Conservation (phyloP, 2,797 vertebrate genomes). For the Columba guinea region DNA sequence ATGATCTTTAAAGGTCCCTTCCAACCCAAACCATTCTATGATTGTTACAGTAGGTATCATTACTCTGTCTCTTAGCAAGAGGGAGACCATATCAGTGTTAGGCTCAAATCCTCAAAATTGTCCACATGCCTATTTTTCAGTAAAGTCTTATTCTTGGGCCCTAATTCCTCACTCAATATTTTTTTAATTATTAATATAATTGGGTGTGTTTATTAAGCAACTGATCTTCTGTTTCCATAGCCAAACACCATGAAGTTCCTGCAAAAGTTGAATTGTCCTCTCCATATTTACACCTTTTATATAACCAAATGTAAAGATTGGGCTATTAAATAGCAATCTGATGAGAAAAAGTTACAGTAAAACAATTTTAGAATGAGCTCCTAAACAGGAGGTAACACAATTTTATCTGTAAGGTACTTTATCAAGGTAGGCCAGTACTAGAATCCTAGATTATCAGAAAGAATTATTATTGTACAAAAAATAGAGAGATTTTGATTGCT, state of each 20-base stretch:
- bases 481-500: not conserved
- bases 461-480: not conserved
- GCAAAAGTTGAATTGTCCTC: not conserved
- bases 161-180: not conserved
- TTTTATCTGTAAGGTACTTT: not conserved
- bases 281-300: not conserved
- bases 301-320: not conserved
- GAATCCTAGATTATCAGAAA: not conserved
- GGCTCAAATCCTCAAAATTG: not conserved
- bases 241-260: not conserved
- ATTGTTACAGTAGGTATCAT: not conserved
- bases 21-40: not conserved
- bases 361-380: not conserved
- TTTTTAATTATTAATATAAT: not conserved
- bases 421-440: not conserved
- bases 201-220: not conserved
- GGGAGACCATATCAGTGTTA: not conserved
- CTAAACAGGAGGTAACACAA: not conserved
- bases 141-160: not conserved
- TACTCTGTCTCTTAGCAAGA: not conserved
- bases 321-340: not conserved
- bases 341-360: not conserved
- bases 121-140: not conserved
- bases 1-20: not conserved
- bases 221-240: not conserved